These are phyloP conservation scores for Caenorhabditis sp. DNA, from an alignment of 2,888 invertebrate genomes.

Conservation along the genomic window DNA sequence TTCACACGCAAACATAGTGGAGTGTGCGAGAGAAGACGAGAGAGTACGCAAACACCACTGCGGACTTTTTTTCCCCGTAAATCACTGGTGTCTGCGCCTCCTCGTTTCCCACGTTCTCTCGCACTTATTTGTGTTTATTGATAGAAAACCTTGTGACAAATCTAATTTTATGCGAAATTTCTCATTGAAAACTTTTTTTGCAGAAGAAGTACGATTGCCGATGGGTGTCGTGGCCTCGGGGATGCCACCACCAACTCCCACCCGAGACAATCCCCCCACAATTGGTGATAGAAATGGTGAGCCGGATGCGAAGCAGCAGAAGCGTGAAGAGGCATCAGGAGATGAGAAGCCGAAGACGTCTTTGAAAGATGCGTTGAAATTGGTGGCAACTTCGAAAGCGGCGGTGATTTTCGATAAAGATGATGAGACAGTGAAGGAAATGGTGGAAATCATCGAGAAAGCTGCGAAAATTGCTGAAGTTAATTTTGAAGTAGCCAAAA, in stretches of 20 bases:
- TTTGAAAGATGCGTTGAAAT: slow-evolving; percentile 35
- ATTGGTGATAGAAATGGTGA: no score
- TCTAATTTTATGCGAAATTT: not conserved
- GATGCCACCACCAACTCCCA: slow-evolving; percentile 39
- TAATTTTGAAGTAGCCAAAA: slow-evolving; percentile 3
- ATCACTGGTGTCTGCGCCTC: no score
- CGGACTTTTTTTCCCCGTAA: no score
- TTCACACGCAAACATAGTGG: no score
- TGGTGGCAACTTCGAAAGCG: slow-evolving; percentile 32
- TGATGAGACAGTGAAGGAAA: slow-evolving; percentile 5
- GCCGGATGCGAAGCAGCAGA: slow-evolving; percentile 5
- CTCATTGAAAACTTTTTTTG: not conserved
- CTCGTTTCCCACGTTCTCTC: no score
- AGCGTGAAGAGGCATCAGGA: not conserved
- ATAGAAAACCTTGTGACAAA: not conserved
- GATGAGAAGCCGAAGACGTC: slow-evolving; percentile 7
- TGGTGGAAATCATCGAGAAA: not conserved
- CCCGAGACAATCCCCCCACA: slow-evolving; percentile 3
- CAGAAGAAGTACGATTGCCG: not conserved
- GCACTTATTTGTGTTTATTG: no score
- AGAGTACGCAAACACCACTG: no score
- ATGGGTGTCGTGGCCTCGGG: slow-evolving; percentile 46
- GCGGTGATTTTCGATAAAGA: slow-evolving; percentile 38
- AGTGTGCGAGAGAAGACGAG: no score
- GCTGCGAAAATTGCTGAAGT: slow-evolving; percentile 5